Conservation (phyloP, 2,113 vertebrate species). For the Macroglossus sobrinus region DNA sequence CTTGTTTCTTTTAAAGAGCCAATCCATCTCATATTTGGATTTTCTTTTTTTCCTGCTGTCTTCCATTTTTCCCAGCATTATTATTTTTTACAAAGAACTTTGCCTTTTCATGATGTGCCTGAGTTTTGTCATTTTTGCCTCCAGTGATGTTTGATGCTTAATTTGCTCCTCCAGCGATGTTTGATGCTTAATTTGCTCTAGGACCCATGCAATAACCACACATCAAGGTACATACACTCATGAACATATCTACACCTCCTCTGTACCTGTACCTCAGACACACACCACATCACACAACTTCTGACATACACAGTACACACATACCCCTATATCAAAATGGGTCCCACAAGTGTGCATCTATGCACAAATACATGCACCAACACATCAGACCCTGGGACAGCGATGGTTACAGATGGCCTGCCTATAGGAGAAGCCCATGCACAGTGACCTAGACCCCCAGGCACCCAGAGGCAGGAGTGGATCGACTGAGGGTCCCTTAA, state of each 20-base stretch:
- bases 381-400: neutral
- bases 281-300: neutral
- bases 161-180: neutral
- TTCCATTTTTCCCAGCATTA: neutral
- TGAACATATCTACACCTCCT: neutral
- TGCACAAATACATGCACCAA: neutral
- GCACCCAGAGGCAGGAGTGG: neutral
- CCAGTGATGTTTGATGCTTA: neutral
- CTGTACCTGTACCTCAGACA: neutral
- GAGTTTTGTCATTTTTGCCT: neutral
- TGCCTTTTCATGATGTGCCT: neutral
- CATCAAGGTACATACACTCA: neutral
- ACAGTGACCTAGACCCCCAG: neutral
- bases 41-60: neutral
- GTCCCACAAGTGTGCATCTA: fast-evolving
- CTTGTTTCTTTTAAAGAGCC: neutral
- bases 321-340: no score
- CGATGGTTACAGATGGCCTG: neutral
- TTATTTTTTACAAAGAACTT: no score
- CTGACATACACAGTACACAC: neutral
- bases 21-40: neutral
- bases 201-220: neutral
- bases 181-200: neutral
- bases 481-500: neutral
- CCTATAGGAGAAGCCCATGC: neutral